A percentile compares a stretch with the other conserved stretches of the same genome.
Conservation (phyloP, 1,140 invertebrate species). For the Cepaea nemoralis region DNA sequence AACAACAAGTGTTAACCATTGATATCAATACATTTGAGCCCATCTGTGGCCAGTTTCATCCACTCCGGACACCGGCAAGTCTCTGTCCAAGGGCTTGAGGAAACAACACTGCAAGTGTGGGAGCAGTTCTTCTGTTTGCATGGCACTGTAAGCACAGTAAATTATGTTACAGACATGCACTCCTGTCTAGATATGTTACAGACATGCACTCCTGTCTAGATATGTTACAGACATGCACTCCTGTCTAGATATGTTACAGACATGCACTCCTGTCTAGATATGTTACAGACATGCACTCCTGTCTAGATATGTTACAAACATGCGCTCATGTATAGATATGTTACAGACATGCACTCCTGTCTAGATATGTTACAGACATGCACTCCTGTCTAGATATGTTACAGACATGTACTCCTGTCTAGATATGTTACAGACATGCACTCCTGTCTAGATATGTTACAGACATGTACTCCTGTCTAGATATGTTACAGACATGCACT, state of each 20-base stretch:
- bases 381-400: too few relatives aligned
- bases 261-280: background rate
- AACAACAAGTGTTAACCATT: background rate
- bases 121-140: background rate
- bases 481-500: too few relatives aligned
- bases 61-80: background rate
- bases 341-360: too few relatives aligned
- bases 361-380: too few relatives aligned
- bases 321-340: too few relatives aligned
- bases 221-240: background rate
- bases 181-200: background rate
- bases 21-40: background rate
- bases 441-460: too few relatives aligned
- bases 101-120: background rate
- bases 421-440: too few relatives aligned
- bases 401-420: too few relatives aligned
- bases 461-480: too few relatives aligned
- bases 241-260: background rate
- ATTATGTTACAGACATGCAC: background rate
- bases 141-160: background rate
- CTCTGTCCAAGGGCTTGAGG: background rate
- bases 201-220: background rate
- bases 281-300: too few relatives aligned
- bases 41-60: background rate
- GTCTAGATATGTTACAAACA: too few relatives aligned